Base-by-base conservation (phyloP, 1,140 invertebrate species). In the Nylanderia fulva region DNA sequence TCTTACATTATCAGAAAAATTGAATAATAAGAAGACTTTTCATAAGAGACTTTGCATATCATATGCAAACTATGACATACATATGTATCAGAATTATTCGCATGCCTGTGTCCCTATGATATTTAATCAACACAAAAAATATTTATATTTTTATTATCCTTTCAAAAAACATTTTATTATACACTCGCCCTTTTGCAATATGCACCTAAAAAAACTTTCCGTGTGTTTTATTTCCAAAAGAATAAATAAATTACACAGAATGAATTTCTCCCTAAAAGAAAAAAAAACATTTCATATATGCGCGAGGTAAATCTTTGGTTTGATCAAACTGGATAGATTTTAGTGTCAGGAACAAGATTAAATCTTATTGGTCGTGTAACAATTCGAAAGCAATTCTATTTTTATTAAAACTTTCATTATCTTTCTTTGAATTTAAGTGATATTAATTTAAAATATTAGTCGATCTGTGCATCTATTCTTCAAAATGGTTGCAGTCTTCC, bases 321-420 rank as follows among this genome's bases (percentile, higher is more conserved):
- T 29, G 69, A 86, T 72, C 66, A 79, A 84, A 18, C 24, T 61
- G 79, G 60, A 66, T 13, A 69, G 74, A 24, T 39, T 84, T 86
- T 84, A 68, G 71, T 54, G 52, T 68, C 60, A 86, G 52, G 60
- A 60, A 54, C 29, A 52, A 52, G 15, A 66, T 45, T 29, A 39
- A 39, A 56, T 33, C 15, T 71, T 21, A n/a, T 42, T 29, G 39
- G 29, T 52, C 61, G 18, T 24, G 21, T 21, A 63, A 8, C 11
- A 18, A 61, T 18, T 69, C 6, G 60, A 27, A 48, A 42, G 36
- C 24, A 58, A 24, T 54, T 52, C 13, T 9, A n/a, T 48, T 77
- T 48, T 77, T 48, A 76, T 63, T 36, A 48, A 66, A n/a, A 54
- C 74, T 24, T n/a, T 13, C 2, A 18, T 36, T 42, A 9, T 45